These are phyloP conservation scores for Periparus ater DNA, from an alignment of 2,797 vertebrate species.

Conservation along the genomic window DNA sequence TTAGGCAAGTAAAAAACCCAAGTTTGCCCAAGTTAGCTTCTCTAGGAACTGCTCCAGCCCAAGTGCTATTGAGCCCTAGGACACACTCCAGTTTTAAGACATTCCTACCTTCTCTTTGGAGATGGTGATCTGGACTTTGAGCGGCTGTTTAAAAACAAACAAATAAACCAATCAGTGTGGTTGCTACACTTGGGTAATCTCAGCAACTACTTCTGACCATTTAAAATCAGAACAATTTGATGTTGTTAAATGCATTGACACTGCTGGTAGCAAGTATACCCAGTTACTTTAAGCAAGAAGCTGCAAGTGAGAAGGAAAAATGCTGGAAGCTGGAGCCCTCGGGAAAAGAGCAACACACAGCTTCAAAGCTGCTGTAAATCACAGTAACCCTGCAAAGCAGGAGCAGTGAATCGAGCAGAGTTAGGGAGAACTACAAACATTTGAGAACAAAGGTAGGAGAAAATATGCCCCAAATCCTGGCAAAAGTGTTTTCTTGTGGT, in stretches of 20 bases:
- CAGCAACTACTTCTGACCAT: background rate
- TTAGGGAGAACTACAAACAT: background rate
- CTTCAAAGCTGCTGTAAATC: background rate
- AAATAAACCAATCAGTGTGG: background rate
- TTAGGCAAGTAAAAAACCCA: background rate
- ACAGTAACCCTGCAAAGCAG: background rate
- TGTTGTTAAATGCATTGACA: background rate
- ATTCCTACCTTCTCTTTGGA: constrained; percentile 84
- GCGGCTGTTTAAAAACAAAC: constrained; percentile 73
- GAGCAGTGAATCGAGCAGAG: background rate
- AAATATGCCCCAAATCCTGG: background rate
- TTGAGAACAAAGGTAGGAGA: background rate
- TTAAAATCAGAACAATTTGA: background rate
- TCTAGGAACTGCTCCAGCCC: background rate
- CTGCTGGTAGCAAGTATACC: background rate
- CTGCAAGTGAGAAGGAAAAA: background rate
- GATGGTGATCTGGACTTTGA: constrained; percentile 86
- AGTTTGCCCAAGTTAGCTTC: background rate
- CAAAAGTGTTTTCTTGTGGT: background rate
- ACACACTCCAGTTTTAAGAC: background rate
- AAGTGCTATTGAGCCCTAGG: background rate
- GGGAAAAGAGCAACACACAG: background rate
- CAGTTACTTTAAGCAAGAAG: background rate
- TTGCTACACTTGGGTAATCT: background rate
- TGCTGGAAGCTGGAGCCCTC: background rate